phyloP scores from a whole-genome alignment of 2,113 vertebrate species.

The Lepidothrix coronata region DNA sequence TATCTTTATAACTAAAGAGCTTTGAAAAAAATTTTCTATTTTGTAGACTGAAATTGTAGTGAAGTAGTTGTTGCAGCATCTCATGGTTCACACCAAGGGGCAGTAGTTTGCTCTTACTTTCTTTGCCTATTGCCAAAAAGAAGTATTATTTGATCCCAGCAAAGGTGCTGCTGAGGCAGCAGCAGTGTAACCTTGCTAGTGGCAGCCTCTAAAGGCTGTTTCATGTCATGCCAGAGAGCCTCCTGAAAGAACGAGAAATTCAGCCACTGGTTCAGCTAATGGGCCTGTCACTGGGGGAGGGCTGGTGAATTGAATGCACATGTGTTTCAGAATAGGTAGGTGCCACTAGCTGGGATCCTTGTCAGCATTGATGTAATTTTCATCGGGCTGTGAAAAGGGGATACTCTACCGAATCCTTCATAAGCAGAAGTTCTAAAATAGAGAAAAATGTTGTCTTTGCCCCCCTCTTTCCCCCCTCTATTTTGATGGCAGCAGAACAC shows the following conservation, averaged over 20 bases:
- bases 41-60: background rate
- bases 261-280: background rate
- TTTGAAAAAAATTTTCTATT: background rate
- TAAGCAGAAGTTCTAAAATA: background rate
- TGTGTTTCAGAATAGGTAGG: background rate
- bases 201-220: background rate
- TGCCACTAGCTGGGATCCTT: background rate
- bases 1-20: background rate
- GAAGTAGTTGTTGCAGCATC: background rate
- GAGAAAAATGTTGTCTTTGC: background rate
- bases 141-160: background rate
- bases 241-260: background rate
- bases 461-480: rapidly evolving
- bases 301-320: background rate
- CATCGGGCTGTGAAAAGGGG: background rate
- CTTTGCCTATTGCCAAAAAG: background rate
- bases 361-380: background rate
- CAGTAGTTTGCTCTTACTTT: background rate
- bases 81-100: background rate
- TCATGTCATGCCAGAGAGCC: background rate
- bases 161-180: background rate
- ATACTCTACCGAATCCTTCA: background rate
- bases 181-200: background rate
- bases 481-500: background rate
- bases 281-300: background rate